These are phyloP conservation scores for Ciconia stormi DNA, from an alignment of 2,113 vertebrate species.

Conservation along the genomic window DNA sequence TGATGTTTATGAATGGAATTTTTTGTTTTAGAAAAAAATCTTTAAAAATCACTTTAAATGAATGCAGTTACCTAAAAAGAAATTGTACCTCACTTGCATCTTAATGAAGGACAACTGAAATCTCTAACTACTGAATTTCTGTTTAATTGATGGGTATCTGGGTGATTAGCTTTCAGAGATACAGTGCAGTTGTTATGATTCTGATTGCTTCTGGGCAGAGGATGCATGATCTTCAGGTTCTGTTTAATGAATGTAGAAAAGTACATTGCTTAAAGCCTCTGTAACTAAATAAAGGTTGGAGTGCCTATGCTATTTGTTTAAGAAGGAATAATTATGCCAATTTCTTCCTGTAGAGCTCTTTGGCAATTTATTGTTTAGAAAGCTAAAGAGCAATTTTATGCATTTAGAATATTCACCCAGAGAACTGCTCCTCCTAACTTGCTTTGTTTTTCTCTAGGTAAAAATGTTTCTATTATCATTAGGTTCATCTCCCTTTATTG, in stretches of 20 bases:
- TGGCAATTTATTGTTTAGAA: background rate
- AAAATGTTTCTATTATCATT: background rate
- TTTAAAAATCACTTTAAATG: background rate
- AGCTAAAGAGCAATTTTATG: background rate
- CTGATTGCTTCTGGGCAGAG: background rate
- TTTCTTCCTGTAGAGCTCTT: background rate
- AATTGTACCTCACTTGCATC: background rate
- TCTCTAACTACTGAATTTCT: background rate
- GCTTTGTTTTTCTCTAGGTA: background rate
- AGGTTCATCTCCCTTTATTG: background rate
- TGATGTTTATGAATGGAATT: background rate
- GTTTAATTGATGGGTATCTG: background rate
- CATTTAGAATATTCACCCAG: background rate
- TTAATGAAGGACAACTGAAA: background rate
- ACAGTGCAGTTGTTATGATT: background rate
- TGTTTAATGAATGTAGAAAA: background rate
- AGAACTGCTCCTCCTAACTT: background rate
- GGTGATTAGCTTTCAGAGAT: background rate
- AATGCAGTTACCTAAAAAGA: background rate
- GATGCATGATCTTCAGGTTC: background rate
- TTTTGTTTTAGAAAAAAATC: background rate
- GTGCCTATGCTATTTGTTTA: background rate
- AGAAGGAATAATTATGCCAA: background rate
- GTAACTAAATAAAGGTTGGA: background rate
- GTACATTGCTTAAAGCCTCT: background rate